Base-by-base conservation (phyloP, 2,888 invertebrate species). In the Plagodis dolabraria region DNA sequence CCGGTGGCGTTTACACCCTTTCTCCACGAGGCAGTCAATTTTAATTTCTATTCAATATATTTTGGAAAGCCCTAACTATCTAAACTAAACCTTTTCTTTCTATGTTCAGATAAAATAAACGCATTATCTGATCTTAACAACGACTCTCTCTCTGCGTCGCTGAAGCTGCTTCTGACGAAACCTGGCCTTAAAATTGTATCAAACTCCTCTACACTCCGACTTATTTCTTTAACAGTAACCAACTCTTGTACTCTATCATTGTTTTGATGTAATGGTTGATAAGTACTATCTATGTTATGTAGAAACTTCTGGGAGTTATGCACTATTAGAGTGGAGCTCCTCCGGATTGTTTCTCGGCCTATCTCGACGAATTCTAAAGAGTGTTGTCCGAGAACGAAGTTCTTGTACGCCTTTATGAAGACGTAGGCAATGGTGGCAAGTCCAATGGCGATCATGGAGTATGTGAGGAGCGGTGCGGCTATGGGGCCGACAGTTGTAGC, bases 401-500 rank as follows among this genome's bases (percentile, higher is more conserved):
- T 96, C 76, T 96, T 96, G 89, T 97, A 97, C 0, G 95, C 95
- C 76, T 94, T 95, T 10, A 96, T 91, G 77, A 97, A 95, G 42
- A 96, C 94, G 5, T 94, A 92, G 6, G 95, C 87, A 33, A 97
- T 90, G 33, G 95, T 93, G 48, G 94, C 86, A 5, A 95, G 86
- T 0, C 97, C 97, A 57, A 95, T 85, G 51, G 95, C 83, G 60
- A 97, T 96, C 82, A 95, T 93, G 34, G 96, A 94, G 83, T 96
- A 97, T 1, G 95, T 94, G 52, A 96, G 83, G 10, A 95, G 75
- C 0, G 97, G 96, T 12, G 94, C 95, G 0, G 95, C 94, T 34
- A 95, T 84, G 11, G 97, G 97, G 0, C 95, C 96, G 64, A 97
- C 94, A 0, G 96, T 96, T 2, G 97, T 97, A 11, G 96, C 96